These are phyloP conservation scores for Cnemophilus loriae DNA, from an alignment of 2,113 vertebrate species.

Conservation along the genomic window DNA sequence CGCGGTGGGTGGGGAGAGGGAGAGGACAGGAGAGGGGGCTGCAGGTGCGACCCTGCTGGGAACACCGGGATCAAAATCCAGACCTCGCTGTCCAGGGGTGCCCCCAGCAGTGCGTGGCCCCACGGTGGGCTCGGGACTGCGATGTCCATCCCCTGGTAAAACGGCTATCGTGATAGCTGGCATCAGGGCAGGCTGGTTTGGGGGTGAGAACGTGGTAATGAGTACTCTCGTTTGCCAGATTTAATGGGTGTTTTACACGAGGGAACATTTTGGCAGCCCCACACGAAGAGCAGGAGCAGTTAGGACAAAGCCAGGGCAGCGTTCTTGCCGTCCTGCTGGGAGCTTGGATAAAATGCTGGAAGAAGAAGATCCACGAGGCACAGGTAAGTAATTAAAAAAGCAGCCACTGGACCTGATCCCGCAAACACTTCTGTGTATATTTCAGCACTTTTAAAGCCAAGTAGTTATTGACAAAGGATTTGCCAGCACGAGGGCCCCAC, in stretches of 20 bases:
- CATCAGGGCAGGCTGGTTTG: fast-evolving
- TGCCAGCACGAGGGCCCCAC: neutral
- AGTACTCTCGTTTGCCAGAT: fast-evolving
- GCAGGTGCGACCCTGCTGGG: neutral
- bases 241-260: fast-evolving
- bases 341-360: neutral
- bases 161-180: fast-evolving
- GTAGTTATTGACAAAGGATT: neutral
- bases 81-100: fast-evolving
- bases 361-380: neutral
- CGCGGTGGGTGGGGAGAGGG: neutral
- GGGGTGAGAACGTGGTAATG: fast-evolving
- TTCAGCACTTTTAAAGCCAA: neutral
- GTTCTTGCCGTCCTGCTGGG: neutral
- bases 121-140: fast-evolving
- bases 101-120: fast-evolving
- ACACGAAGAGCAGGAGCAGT: neutral
- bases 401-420: neutral
- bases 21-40: neutral
- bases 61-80: fast-evolving
- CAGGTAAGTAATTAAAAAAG: neutral
- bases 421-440: neutral
- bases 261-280: neutral
- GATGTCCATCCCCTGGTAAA: fast-evolving
- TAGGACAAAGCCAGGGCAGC: neutral